Percentiles rank a stretch among this genome's conserved stretches.
phyloP scores from a whole-genome alignment of 1,140 invertebrate genomes.

The Ceratosolen solmsi region DNA sequence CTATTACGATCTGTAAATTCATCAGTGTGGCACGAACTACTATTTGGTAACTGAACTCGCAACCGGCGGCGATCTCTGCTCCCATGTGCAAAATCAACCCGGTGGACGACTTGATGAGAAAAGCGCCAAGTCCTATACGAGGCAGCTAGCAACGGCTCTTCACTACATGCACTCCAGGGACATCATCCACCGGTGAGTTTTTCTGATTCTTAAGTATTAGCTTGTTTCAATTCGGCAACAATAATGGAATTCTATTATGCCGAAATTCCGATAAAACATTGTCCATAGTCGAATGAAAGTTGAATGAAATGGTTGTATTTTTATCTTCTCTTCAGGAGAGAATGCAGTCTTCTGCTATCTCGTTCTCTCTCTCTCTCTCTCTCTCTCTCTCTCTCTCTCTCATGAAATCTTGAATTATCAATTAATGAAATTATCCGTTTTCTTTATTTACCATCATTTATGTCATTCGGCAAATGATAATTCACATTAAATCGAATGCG shows the following conservation, averaged over 20 bases:
- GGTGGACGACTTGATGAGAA: slow-evolving; percentile 77
- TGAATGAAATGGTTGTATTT: no score
- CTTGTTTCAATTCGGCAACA: background rate
- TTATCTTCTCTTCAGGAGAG: no score
- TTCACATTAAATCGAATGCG: no score
- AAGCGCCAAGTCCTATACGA: slow-evolving; percentile 75
- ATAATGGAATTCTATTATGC: no score
- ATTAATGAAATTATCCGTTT: no score
- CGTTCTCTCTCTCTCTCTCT: background rate
- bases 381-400: no score
- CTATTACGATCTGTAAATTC: no score
- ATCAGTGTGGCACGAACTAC: slow-evolving; percentile 76
- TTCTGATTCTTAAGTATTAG: background rate
- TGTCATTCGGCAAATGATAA: no score
- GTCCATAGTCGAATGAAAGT: no score
- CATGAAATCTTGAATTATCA: no score
- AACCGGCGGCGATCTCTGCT: slow-evolving; percentile 79
- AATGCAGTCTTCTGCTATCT: no score
- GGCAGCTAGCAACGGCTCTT: slow-evolving; percentile 80
- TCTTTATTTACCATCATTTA: background rate
- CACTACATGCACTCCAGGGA: slow-evolving; percentile 80
- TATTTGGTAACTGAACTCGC: slow-evolving; percentile 81
- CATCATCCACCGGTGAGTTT: slow-evolving; percentile 79
- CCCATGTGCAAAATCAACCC: slow-evolving; percentile 76
- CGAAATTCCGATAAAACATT: no score